These are phyloP conservation scores for Danio albolineatus DNA, from an alignment of 2,797 vertebrate genomes.

Conservation along the genomic window DNA sequence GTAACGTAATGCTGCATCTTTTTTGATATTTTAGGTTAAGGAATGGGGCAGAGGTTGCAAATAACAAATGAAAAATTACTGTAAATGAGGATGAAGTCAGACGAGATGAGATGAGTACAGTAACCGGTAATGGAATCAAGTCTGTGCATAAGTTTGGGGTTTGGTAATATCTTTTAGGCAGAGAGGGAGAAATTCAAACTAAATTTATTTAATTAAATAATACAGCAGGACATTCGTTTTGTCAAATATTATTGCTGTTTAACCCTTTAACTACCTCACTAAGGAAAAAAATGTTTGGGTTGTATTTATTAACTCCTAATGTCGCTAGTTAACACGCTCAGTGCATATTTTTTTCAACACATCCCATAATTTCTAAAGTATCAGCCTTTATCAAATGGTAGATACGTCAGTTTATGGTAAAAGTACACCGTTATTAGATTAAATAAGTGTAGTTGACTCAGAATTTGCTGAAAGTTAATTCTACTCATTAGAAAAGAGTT, in stretches of 20 bases:
- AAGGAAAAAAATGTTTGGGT: no score
- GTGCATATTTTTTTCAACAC: no score
- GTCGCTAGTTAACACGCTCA: no score
- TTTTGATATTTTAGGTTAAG: slow-evolving; percentile 40
- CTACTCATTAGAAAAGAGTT: no score
- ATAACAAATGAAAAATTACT: slow-evolving; percentile 74
- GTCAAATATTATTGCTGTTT: not conserved
- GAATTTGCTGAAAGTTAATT: no score
- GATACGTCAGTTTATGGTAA: no score
- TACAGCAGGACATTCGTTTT: not conserved
- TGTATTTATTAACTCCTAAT: no score
- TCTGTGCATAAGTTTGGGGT: not conserved
- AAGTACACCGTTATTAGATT: no score
- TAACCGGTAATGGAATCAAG: slow-evolving; percentile 10
- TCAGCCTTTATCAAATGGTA: no score
- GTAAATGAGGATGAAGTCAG: slow-evolving; percentile 64
- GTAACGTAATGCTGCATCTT: slow-evolving; percentile 62
- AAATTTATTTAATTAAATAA: not conserved
- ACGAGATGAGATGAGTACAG: slow-evolving; percentile 72
- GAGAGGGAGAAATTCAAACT: not conserved
- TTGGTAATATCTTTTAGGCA: not conserved
- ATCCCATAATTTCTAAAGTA: no score
- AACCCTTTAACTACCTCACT: no score
- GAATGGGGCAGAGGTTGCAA: slow-evolving; percentile 62
- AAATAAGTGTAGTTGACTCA: no score